A percentile compares a stretch with the other conserved stretches of the same genome.
Evolutionary conservation across 1,140 invertebrate genomes (phyloP).

Genomic region (Akabosia matsudoensis): DNA sequence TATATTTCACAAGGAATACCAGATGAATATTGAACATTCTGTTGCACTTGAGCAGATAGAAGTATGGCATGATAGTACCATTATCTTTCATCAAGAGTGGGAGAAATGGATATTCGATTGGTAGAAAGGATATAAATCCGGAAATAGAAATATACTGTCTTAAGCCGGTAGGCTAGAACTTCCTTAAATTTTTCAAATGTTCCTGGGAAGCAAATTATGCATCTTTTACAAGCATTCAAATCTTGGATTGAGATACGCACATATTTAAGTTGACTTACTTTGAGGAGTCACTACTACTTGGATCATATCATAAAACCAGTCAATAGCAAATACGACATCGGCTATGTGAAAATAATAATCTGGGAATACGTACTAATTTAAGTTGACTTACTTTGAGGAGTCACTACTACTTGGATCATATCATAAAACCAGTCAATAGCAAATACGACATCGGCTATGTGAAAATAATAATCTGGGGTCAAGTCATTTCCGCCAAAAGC

Average conservation of each 20-base stretch:
- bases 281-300: conserved; percentile 40
- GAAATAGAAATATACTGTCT: conserved; percentile 23
- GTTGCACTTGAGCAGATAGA: conserved; percentile 24
- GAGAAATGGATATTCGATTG: conserved; percentile 36
- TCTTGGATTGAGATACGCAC: neutral
- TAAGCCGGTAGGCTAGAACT: conserved; percentile 30
- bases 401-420: conserved; percentile 36
- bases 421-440: conserved; percentile 28
- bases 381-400: conserved; percentile 35
- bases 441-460: conserved; percentile 38
- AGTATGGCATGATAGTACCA: neutral
- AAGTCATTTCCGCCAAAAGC: conserved; percentile 17
- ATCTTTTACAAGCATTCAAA: neutral
- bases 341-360: conserved; percentile 29
- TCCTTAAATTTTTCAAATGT: conserved; percentile 39
- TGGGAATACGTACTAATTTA: neutral
- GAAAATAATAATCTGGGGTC: conserved; percentile 23
- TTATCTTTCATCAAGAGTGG: neutral
- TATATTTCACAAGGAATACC: neutral
- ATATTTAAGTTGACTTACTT: conserved; percentile 22
- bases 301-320: conserved; percentile 30
- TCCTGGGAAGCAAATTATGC: conserved; percentile 29
- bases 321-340: conserved; percentile 35
- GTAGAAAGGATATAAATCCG: conserved; percentile 38
- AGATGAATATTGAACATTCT: neutral